Evolutionary conservation across 2,888 invertebrate species (phyloP).

Genomic region (Euzetes globulus): DNA sequence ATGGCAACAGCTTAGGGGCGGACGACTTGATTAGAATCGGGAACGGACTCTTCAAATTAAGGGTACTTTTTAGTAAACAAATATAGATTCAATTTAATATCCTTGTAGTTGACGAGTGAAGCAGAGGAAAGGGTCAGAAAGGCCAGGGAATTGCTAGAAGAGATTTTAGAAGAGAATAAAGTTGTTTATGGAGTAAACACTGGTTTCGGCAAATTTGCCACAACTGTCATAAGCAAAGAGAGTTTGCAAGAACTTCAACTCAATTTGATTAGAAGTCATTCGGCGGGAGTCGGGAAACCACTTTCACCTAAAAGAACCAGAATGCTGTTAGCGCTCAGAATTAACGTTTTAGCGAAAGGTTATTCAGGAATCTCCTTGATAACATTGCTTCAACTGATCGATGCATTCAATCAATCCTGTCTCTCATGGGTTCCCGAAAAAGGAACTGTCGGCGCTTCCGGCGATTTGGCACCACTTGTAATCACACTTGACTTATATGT

Average conservation of each 20-base stretch:
- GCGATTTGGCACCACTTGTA: constrained; percentile 58
- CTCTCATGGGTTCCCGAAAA: constrained; percentile 61
- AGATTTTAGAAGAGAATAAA: constrained; percentile 55
- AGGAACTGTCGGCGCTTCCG: constrained; percentile 62
- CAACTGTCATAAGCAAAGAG: constrained; percentile 53
- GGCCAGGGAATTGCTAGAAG: constrained; percentile 54
- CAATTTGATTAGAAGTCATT: constrained; percentile 59
- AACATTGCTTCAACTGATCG: constrained; percentile 55
- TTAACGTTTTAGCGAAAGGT: constrained; percentile 62
- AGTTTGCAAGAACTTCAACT: constrained; percentile 57
- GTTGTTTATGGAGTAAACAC: constrained; percentile 59
- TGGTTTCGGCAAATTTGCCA: constrained; percentile 61
- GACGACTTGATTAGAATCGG: constrained; percentile 56
- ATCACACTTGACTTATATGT: neutral
- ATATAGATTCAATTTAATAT: neutral
- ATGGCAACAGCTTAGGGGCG: constrained; percentile 54
- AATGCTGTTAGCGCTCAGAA: constrained; percentile 58
- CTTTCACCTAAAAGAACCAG: constrained; percentile 55
- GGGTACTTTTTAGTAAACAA: constrained; percentile 21
- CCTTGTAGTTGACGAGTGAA: constrained; percentile 52
- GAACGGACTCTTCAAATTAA: constrained; percentile 46
- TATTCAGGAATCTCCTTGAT: constrained; percentile 58
- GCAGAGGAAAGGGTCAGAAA: constrained; percentile 53
- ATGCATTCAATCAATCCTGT: constrained; percentile 60
- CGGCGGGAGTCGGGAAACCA: constrained; percentile 58